These are phyloP conservation scores for Euglossa dilemma DNA, from an alignment of 1,140 invertebrate genomes.

Conservation along the genomic window DNA sequence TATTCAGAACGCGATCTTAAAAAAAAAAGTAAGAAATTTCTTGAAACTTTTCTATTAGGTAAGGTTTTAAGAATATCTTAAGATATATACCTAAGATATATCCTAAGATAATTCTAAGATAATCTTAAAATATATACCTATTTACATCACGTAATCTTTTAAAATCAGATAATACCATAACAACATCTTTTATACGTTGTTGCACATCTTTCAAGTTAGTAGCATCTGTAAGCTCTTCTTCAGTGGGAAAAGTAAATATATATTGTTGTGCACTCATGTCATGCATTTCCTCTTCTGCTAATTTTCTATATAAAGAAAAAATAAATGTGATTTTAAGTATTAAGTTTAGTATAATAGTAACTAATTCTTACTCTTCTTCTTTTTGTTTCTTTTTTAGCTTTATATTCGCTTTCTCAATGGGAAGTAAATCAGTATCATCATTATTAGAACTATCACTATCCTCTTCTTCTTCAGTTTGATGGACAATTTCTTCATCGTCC, in stretches of 20 bases:
- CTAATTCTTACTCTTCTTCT: conserved; percentile 79
- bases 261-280: conserved; percentile 89
- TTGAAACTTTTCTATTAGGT: not conserved
- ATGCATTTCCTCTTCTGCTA: conserved; percentile 91
- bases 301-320: conserved; percentile 82
- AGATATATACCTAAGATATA: no score
- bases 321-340: not conserved
- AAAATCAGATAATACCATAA: conserved; percentile 95
- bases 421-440: conserved; percentile 87
- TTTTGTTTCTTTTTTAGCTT: conserved; percentile 90
- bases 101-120: no score
- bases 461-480: conserved; percentile 76
- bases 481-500: conserved; percentile 75
- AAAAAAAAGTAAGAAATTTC: conserved; percentile 56
- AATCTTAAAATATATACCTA: conserved; percentile 77
- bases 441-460: conserved; percentile 80
- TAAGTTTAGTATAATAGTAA: not conserved
- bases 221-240: conserved; percentile 88
- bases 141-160: conserved; percentile 89
- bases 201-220: conserved; percentile 92
- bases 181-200: conserved; percentile 94
- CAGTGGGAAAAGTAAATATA: conserved; percentile 89
- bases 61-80: not conserved
- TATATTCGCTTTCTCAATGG: conserved; percentile 93
- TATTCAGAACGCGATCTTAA: conserved; percentile 91